Base-by-base conservation (phyloP, 2,113 vertebrate genomes). In the Gymnogyps californianus region DNA sequence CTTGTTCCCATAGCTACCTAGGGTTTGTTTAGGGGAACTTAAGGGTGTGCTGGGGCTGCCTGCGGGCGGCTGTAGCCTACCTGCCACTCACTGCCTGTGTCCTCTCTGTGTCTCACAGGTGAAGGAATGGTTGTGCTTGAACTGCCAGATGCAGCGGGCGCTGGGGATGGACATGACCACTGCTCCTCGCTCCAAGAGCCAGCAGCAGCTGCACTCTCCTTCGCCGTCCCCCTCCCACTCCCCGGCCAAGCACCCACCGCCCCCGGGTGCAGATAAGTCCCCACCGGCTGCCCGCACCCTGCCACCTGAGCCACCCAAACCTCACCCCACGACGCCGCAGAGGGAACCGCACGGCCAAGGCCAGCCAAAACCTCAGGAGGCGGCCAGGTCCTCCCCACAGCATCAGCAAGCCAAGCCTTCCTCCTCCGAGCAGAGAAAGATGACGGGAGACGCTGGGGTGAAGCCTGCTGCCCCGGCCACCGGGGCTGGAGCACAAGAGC, bases 81-180 rank as follows among this genome's bases (percentile, higher is more conserved):
- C 24, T 3, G 3, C 65, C 2, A 0, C 90, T 96, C 71, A 94
- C 66, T 58, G 47, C 47, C 59, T 4, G 0, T 67, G 54, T 89
- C 54, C 22, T 93, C 54, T 90, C 52, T 94, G 91, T 96, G 69
- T 97, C 97, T 96, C 54, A 4, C 98, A 99, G 99, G 99, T 99
- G 71, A 98, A 99, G 89, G 99, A 99, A 96, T 99, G 99, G 99
- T 98, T 99, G 71, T 99, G 99, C 98, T 98, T 99, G 96, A 99
- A 99, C 98, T 99, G 99, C 98, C 99, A 99, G 99, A 99, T 99
- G 99, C 99, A 99, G 98, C 98, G 99, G 96, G 99, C 99, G 2
- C 94, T 99, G 97, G 99, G 99, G 78, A 99, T 99, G 99, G 99
- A 99, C 97, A 99, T 99, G 99, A 99, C 99, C 84, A 99, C 99